Evolutionary conservation across 1,140 invertebrate species (phyloP), one percentile per base, ranked within the genome.

Genomic region (Drosophila ercepeae): DNA sequence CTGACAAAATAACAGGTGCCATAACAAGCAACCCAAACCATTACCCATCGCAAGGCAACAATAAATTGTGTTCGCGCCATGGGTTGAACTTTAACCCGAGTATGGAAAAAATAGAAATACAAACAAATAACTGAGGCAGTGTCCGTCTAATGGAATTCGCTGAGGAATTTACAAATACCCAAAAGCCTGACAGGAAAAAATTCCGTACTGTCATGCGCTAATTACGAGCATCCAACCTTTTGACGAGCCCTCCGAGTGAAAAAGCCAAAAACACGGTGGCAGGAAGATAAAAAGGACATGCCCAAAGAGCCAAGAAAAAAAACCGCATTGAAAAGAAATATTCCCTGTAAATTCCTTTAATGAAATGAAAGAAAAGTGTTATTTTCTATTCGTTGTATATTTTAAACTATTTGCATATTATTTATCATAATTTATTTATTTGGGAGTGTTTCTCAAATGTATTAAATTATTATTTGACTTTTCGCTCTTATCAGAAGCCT

Each of bases 121-220:
- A 27, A 64, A 60, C 48, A 64, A 64, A 60, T 48, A 48, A 29
- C 60, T 18, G 9, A 58, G 55, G 42, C 60, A 34, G 48, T 53
- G 64, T 53, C 61, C 46, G 39, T 58, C 60, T 64, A 64, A 64
- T 64, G 60, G 60, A 41, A 64, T 41, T 48, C 52, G 60, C 39
- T 8, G 13, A 53, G 60, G 63, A 52, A 67, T 67, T 65, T 34
- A 34, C 29, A 64, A 64, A 64, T 61, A 64, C 23, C 60, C 60
- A 46, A 18, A 49, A 61, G 57, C 42, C 55, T n/a, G 60, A 25
- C 60, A 19, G 16, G 0, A 59, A 52, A 59, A 52, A 27, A 67
- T 67, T 67, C 46, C 63, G 63, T 52, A 34, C 36, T 68, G 64
- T 68, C 64, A 68, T 53, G 64, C 61, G 61, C 64, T 68, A 68